phyloP scores from a whole-genome alignment of 2,797 vertebrate species.

The Benthosema pterotum region DNA sequence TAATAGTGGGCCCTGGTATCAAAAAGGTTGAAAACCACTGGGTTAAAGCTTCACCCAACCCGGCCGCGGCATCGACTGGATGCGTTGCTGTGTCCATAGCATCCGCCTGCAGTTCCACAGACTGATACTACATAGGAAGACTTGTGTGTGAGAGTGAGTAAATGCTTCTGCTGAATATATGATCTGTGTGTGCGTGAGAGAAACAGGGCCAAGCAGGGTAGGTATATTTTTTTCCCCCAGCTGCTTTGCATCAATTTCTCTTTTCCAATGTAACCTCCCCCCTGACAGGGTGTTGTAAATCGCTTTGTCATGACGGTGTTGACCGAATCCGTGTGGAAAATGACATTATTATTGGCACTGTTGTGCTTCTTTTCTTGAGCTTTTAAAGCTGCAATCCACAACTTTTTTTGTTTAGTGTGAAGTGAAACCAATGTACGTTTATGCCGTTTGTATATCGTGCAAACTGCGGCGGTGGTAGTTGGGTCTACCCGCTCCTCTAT shows the following conservation, averaged over 20 bases:
- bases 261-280: slow-evolving; percentile 15
- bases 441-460: no score
- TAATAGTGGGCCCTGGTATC: no score
- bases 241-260: slow-evolving; percentile 22
- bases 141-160: slow-evolving; percentile 14
- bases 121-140: slow-evolving; percentile 17
- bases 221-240: slow-evolving; percentile 25
- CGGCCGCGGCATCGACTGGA: no score
- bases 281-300: slow-evolving; percentile 46
- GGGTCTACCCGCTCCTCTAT: no score
- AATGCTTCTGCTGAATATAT: neutral
- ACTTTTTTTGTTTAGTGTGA: neutral
- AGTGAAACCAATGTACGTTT: no score
- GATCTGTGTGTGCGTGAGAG: neutral
- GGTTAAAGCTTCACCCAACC: no score
- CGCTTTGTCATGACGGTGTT: neutral
- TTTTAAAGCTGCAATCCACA: neutral
- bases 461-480: no score
- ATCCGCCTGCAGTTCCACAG: slow-evolving; percentile 13
- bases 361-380: slow-evolving; percentile 29
- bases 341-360: neutral
- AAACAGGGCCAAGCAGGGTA: slow-evolving; percentile 15
- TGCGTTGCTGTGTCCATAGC: no score
- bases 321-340: no score
- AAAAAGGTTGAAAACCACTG: no score